These are phyloP conservation scores for Diplodus sargus DNA, from an alignment of 2,797 vertebrate genomes.

Conservation along the genomic window DNA sequence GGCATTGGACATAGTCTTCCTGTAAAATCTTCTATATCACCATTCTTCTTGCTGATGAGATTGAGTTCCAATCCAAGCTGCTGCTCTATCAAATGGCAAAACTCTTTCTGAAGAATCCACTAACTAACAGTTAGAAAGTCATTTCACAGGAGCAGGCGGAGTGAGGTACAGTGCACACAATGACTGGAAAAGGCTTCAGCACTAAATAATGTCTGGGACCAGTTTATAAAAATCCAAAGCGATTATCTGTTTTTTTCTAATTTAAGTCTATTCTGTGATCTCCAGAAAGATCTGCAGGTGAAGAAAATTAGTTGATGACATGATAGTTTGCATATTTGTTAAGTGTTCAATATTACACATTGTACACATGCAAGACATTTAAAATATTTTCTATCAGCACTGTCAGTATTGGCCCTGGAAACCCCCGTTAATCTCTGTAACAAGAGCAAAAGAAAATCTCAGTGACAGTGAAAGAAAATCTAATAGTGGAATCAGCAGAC, in stretches of 20 bases:
- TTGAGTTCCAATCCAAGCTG: background rate
- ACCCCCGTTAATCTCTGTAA: background rate
- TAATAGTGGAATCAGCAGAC: conserved; percentile 28
- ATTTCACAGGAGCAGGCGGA: background rate
- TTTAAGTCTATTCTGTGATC: background rate
- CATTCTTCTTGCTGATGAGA: background rate
- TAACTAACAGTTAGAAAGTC: conserved; percentile 1
- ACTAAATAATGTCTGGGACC: background rate
- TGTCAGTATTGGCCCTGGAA: background rate
- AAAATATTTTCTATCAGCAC: background rate
- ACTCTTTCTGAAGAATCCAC: background rate
- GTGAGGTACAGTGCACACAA: background rate
- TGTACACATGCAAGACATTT: background rate
- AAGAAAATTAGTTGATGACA: background rate
- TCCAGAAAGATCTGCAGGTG: background rate
- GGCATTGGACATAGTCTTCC: background rate
- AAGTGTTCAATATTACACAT: background rate
- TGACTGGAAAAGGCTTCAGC: background rate
- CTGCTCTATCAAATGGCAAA: conserved; percentile 5
- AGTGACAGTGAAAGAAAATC: conserved; percentile 20
- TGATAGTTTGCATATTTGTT: background rate
- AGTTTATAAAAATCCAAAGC: background rate
- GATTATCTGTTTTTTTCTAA: background rate
- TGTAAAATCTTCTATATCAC: background rate
- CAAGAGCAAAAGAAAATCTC: conserved; percentile 5